Base-by-base conservation (phyloP, 2,888 invertebrate genomes). In the Diachrysia chrysitis region DNA sequence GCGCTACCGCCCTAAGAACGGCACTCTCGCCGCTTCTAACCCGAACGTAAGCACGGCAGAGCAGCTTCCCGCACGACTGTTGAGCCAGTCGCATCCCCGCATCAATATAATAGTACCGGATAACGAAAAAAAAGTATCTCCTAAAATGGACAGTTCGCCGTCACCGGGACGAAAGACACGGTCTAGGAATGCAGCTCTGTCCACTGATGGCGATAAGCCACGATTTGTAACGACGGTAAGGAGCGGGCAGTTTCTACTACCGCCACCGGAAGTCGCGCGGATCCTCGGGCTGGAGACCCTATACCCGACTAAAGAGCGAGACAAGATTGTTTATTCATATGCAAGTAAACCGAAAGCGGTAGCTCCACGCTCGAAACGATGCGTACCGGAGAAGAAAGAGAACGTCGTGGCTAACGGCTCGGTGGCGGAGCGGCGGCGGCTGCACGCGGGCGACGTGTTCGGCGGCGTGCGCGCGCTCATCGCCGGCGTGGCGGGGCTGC, bases 171-270 rank as follows among this genome's bases (percentile, higher is more conserved):
- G 85, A 14, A 86, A 85, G 56, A 73, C 76, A 21, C 74, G 83
- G 58, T 75, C 83, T 62, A 76, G 83, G n/a, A 63, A 80, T 64
- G 84, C 81, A n/a, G 75, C 76, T 12, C 81, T 79, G 23, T 72
- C 83, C 19, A 82, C 73, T 51, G 90, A 90, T 12, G 85, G 75
- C 1, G 92, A 90, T 29, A 89, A 89, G 69, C 96, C 96, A 68
- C 96, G 97, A 12, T 98, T 98, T 86, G 96, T 98, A 75, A 98
- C 98, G 12, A 98, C 98, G 0, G 98, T 98, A 54, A 97, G 97
- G 81, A 96, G 96, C 61, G 98, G 98, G 2, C 96, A 97, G 83
- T 98, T 98, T 87, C 92, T 98, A 75, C 96, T 97, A 85, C 98
- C 98, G 6, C 97, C 98, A 0, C 96, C 97, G n/a, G 96, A 96